Base-by-base conservation (phyloP, 2,113 vertebrate genomes). In the Mellivora capensis region DNA sequence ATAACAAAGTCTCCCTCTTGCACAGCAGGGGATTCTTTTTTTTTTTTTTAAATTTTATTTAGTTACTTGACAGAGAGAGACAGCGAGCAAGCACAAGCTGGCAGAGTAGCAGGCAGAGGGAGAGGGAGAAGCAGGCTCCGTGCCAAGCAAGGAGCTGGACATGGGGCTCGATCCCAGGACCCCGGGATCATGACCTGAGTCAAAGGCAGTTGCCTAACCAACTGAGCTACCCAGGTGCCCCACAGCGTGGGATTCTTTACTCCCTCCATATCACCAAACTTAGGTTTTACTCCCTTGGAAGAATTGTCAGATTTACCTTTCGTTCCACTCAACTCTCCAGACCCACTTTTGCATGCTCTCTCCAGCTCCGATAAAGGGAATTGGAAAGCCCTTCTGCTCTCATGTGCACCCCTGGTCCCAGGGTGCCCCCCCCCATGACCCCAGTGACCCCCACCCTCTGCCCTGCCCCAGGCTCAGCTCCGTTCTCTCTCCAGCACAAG, bases 391-490 rank as follows among this genome's bases (percentile, higher is more conserved):
- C 34, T 71, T 12, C 27, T 13, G 71, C 27, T 71, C 37, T 37
- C 11, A 2, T 1, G 6, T 0, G 23, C 29, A 67, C 3, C 23
- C 62, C 11, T 4, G 0, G 2, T 5, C 25, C 83, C 57, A 34
- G 49, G 10, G 25, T 10, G 47, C 47, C 7, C n/a, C 15, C 31
- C 0, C 10, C 44, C 39, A 29, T 17, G 62, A 67, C 31, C 62
- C 62, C 31, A 34, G 62, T 67, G 62, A 67, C 31, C 62, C 62
- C 14, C 29, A 31, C 61, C 62, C 25, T 27, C 27, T 11, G 13
- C 29, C 62, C 62, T 15, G 6, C 29, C 18, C n/a, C 4, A 1
- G 2, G 6, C 49, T 13, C 7, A 5, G 85, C 23, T 42, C 67
- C 44, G 29, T 34, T 64, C 85, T 13, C 17, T 17, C 34, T 44